phyloP scores from a whole-genome alignment of 2,113 vertebrate species.

The Protobothrops flavoviridis region DNA sequence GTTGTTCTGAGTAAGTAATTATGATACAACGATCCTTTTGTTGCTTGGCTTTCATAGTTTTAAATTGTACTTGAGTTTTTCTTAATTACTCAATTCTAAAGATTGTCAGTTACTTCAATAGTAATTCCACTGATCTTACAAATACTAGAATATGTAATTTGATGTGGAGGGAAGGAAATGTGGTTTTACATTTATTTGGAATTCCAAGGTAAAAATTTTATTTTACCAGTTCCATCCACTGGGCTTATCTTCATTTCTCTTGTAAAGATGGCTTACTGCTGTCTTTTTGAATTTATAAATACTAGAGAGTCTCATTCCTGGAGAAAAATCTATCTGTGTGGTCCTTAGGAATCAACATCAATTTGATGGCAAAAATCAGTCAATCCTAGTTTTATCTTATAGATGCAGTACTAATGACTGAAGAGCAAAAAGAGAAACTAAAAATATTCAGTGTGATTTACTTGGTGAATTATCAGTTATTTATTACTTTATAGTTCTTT shows the following conservation, averaged over 20 bases:
- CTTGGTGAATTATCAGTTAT: neutral
- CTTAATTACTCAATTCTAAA: neutral
- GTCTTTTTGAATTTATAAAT: constrained; percentile 25
- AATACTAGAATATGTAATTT: neutral
- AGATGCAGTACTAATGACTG: neutral
- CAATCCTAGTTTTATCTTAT: constrained; percentile 1
- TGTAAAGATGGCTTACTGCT: constrained; percentile 41
- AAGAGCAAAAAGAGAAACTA: neutral
- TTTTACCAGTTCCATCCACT: constrained; percentile 6
- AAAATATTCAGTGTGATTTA: neutral
- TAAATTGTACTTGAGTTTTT: constrained; percentile 5
- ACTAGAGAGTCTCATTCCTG: neutral
- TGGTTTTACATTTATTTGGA: constrained; percentile 4
- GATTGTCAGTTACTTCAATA: neutral
- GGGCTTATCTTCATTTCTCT: constrained; percentile 28
- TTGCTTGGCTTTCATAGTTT: neutral
- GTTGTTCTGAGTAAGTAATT: neutral
- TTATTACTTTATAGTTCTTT: neutral
- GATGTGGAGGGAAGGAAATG: neutral
- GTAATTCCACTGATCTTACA: neutral
- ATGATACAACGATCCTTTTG: neutral
- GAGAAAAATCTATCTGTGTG: neutral
- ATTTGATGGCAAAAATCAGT: neutral
- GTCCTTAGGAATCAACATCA: neutral
- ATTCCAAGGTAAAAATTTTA: constrained; percentile 25